phyloP scores from a whole-genome alignment of 2,113 vertebrate species.

The Otolemur garnettii region DNA sequence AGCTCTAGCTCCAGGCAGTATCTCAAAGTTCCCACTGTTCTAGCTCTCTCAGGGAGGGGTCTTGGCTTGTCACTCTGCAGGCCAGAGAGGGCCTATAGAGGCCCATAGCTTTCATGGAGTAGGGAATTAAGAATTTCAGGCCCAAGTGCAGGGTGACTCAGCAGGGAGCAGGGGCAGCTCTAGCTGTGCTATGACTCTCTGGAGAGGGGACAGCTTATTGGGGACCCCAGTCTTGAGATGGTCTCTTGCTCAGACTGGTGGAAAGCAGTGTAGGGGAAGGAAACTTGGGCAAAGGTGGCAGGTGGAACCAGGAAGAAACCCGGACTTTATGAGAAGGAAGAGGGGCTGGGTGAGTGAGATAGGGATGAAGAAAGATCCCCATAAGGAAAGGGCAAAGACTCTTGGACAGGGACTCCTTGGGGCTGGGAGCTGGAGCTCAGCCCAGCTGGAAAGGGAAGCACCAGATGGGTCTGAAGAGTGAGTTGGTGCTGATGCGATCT shows the following conservation, averaged over 20 bases:
- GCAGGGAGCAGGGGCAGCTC: neutral
- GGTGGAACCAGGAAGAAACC: neutral
- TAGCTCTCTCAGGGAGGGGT: neutral
- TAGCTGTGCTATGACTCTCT: rapidly evolving
- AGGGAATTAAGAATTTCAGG: neutral
- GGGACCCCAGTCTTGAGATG: neutral
- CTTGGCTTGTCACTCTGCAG: neutral
- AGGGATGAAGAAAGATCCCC: rapidly evolving
- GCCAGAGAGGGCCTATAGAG: too few relatives aligned
- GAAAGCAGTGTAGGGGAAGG: neutral
- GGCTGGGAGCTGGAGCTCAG: neutral
- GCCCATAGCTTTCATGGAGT: neutral
- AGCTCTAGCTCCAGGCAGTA: too few relatives aligned
- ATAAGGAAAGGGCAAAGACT: neutral
- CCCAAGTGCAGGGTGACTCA: neutral
- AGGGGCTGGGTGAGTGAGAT: rapidly evolving
- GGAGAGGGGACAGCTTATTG: too few relatives aligned
- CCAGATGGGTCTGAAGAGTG: neutral
- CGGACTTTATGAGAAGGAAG: neutral
- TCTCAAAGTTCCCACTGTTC: neutral
- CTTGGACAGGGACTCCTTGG: too few relatives aligned
- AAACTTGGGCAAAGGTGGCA: neutral
- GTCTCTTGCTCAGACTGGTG: neutral
- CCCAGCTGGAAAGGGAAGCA: neutral
- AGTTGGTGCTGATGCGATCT: too few relatives aligned